These are phyloP conservation scores for Galaxea fascicularis DNA, from an alignment of 92 coral and sea anemone genomes.

Conservation along the genomic window DNA sequence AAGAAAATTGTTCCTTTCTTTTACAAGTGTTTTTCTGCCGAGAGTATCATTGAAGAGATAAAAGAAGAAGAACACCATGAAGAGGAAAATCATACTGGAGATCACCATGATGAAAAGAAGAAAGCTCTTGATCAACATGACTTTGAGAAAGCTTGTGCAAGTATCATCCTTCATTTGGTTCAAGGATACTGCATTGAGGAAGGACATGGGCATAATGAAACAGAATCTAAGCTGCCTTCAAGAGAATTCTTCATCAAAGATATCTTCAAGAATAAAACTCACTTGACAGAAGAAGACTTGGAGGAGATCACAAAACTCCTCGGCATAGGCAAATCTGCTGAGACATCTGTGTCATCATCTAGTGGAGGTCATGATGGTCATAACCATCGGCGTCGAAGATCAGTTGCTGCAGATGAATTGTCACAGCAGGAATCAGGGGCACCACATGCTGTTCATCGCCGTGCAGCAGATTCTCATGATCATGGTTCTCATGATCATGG, in stretches of 20 bases:
- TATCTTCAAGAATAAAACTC: constrained; percentile 46
- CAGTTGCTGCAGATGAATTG: constrained; percentile 22
- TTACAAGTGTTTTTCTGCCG: constrained; percentile 70
- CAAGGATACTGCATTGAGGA: constrained; percentile 82
- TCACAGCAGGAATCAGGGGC: neutral
- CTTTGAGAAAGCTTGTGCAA: constrained; percentile 82
- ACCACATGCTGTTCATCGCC: constrained; percentile 45
- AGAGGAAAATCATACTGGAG: constrained; percentile 21
- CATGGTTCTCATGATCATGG: no score
- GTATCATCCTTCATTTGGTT: constrained; percentile 72
- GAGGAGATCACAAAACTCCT: constrained; percentile 48
- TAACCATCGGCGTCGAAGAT: constrained; percentile 58
- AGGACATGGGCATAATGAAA: constrained; percentile 52
- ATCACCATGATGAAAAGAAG: constrained; percentile 40
- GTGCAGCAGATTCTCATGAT: constrained; percentile 40
- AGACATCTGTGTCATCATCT: neutral
- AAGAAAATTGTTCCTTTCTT: neutral
- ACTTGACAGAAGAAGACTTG: constrained; percentile 68
- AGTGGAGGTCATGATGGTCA: constrained; percentile 48
- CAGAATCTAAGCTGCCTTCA: constrained; percentile 60
- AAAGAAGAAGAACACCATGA: constrained; percentile 23
- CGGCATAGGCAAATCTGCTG: constrained; percentile 52
- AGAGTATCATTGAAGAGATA: constrained; percentile 44
- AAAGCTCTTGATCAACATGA: constrained; percentile 69
- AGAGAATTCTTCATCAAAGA: constrained; percentile 72